Percentiles rank a stretch among this genome's conserved stretches.
Conservation (phyloP, 1,140 invertebrate genomes). For the Drosophila arawakana region DNA sequence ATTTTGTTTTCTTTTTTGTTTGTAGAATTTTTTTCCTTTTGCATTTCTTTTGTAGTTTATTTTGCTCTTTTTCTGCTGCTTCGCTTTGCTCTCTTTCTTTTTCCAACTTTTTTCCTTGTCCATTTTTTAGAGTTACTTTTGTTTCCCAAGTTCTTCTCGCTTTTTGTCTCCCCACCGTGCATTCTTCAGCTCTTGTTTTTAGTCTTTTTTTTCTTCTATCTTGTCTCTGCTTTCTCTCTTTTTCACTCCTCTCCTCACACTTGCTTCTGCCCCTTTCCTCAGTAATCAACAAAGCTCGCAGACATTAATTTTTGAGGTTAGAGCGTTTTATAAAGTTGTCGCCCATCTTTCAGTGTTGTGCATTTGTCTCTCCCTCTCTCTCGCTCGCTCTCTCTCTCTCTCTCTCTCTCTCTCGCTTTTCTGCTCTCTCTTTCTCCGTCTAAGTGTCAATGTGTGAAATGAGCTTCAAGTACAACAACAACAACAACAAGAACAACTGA, state of each 20-base stretch:
- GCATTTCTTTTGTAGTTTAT: too few relatives aligned
- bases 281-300: neutral
- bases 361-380: neutral
- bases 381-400: neutral
- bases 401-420: neutral
- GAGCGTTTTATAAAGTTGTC: slow-evolving; percentile 36
- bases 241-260: neutral
- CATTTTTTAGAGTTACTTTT: too few relatives aligned
- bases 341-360: neutral
- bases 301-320: slow-evolving; percentile 32
- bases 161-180: neutral
- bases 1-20: too few relatives aligned
- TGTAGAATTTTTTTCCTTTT: too few relatives aligned
- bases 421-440: neutral
- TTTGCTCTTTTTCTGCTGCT: too few relatives aligned
- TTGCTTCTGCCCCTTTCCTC: too few relatives aligned
- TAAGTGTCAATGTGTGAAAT: slow-evolving; percentile 77
- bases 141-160: too few relatives aligned
- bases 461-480: slow-evolving; percentile 71
- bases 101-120: too few relatives aligned
- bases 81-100: too few relatives aligned
- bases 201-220: neutral
- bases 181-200: slow-evolving; percentile 1
- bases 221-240: neutral
- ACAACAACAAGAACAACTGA: slow-evolving; percentile 30